phyloP scores from a whole-genome alignment of 2,888 invertebrate species.

The Parapristionchus giblindavisi region DNA sequence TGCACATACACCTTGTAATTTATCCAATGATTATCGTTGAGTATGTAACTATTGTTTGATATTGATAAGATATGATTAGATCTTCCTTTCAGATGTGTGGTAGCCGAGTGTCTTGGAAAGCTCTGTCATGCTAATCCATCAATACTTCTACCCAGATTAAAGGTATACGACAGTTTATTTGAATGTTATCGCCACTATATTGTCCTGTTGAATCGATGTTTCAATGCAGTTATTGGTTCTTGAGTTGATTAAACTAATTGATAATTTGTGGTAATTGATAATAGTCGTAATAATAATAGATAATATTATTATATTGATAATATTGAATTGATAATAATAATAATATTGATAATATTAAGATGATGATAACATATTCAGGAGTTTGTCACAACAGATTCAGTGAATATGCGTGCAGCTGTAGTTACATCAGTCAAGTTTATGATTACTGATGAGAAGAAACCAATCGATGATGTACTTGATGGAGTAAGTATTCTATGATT shows the following conservation, averaged over 20 bases:
- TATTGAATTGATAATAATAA: not conserved
- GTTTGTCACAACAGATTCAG: slow-evolving; percentile 42
- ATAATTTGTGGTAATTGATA: not conserved
- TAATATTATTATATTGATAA: not conserved
- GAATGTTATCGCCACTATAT: not conserved
- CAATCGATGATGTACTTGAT: slow-evolving; percentile 87
- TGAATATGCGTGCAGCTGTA: slow-evolving; percentile 86
- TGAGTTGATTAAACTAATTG: not conserved
- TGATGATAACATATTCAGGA: slow-evolving; percentile 40
- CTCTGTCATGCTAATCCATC: slow-evolving; percentile 91
- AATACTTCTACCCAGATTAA: slow-evolving; percentile 85
- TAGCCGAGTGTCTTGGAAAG: slow-evolving; percentile 93
- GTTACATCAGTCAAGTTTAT: slow-evolving; percentile 98
- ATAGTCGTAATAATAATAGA: not conserved
- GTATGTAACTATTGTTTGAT: not conserved
- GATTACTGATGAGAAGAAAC: slow-evolving; percentile 94
- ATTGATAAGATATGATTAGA: slow-evolving; percentile 1
- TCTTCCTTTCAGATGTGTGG: slow-evolving; percentile 81
- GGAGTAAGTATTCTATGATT: too few relatives aligned
- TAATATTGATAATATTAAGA: not conserved
- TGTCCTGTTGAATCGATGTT: not conserved
- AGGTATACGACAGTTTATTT: slow-evolving; percentile 77
- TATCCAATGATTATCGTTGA: not conserved
- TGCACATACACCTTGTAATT: not conserved
- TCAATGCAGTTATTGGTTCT: not conserved